Percentiles rank a stretch among this genome's conserved stretches.
phyloP scores from a whole-genome alignment of 2,113 vertebrate species.

The Neomonachus schauinslandi region DNA sequence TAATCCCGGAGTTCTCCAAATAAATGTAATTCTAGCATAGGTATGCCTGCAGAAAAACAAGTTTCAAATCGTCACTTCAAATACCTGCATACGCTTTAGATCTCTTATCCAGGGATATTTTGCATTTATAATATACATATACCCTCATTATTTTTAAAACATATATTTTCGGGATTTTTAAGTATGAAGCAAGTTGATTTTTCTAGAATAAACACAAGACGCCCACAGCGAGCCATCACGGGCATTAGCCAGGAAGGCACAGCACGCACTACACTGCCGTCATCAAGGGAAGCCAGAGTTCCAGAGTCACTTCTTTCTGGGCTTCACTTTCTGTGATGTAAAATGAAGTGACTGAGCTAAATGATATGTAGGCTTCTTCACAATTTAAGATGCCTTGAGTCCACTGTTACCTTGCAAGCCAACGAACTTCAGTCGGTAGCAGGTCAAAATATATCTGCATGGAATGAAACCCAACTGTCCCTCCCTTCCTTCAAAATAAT shows the following conservation, averaged over 20 bases:
- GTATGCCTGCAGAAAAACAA: neutral
- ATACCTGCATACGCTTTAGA: neutral
- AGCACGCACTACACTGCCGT: neutral
- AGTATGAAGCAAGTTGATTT: neutral
- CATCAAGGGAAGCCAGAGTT: neutral
- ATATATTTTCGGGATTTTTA: neutral
- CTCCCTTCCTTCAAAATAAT: neutral
- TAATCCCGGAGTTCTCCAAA: neutral
- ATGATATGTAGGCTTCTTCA: neutral
- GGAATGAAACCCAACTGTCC: neutral
- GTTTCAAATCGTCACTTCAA: neutral
- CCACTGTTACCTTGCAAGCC: neutral
- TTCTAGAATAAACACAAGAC: neutral
- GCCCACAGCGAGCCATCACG: neutral
- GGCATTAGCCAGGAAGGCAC: neutral
- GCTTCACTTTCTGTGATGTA: neutral
- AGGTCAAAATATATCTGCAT: conserved; percentile 24
- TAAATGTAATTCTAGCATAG: conserved; percentile 25
- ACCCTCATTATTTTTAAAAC: neutral
- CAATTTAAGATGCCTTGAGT: neutral
- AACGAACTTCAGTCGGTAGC: neutral
- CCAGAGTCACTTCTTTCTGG: neutral
- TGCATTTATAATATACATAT: neutral
- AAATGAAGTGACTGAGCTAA: neutral
- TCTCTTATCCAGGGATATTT: neutral